Evolutionary conservation across 2,888 invertebrate genomes (phyloP).

Genomic region (Mythimna loreyi): DNA sequence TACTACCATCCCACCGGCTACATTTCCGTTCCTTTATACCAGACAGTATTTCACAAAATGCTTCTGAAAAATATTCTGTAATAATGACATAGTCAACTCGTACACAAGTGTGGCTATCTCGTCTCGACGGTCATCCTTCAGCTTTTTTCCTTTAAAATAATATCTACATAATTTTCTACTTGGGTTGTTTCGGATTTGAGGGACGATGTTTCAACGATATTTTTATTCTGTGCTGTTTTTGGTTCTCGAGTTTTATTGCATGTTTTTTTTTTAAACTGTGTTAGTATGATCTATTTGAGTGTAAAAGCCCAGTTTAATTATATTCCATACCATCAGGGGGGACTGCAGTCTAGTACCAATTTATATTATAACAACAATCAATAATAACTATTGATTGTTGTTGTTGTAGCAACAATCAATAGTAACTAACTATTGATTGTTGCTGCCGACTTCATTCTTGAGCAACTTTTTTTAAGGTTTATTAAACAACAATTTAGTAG

Average conservation of each 20-base stretch:
- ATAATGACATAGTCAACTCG: constrained; percentile 3
- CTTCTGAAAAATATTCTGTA: not conserved
- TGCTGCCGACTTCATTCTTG: too few relatives aligned
- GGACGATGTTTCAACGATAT: constrained; percentile 22
- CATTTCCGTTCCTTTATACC: not conserved
- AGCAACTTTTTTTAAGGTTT: too few relatives aligned
- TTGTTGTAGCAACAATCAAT: too few relatives aligned
- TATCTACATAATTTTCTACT: constrained; percentile 48
- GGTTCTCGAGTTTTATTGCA: not conserved
- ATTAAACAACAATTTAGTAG: too few relatives aligned
- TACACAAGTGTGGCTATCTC: not conserved
- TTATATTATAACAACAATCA: too few relatives aligned
- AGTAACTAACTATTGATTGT: too few relatives aligned
- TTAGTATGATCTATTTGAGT: not conserved
- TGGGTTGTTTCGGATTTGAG: constrained; percentile 2
- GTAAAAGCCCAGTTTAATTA: not conserved
- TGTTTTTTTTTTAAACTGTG: too few relatives aligned
- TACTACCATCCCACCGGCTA: not conserved
- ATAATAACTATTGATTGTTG: too few relatives aligned
- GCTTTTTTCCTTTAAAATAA: constrained; percentile 36
- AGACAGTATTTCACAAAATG: not conserved
- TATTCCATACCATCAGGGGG: too few relatives aligned
- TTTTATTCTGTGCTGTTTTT: not conserved
- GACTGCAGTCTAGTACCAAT: too few relatives aligned
- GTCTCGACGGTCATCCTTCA: constrained; percentile 33